These are phyloP conservation scores for Hemiprocne comata DNA, from an alignment of 2,113 vertebrate genomes.

Conservation along the genomic window DNA sequence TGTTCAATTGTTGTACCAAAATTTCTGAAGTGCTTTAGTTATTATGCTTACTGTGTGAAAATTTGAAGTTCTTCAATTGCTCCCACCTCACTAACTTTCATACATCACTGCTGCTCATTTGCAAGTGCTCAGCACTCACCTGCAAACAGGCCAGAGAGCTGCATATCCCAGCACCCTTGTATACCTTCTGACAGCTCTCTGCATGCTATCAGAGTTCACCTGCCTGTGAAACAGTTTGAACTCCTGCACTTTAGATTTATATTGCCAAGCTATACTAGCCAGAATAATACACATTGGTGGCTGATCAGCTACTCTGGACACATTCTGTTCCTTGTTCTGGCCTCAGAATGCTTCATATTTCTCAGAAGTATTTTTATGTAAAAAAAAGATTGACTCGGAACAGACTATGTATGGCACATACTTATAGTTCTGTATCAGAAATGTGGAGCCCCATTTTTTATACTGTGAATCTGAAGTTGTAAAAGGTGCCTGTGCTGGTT, in stretches of 20 bases:
- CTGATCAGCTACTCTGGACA: background rate
- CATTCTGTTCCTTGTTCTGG: background rate
- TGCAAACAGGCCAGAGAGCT: background rate
- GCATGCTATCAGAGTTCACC: background rate
- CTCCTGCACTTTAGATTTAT: background rate
- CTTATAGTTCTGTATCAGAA: background rate
- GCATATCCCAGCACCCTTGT: background rate
- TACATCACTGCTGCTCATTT: background rate
- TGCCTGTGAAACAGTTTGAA: background rate
- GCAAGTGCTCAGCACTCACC: background rate
- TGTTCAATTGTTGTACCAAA: background rate
- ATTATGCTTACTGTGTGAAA: background rate
- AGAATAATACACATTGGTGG: background rate
- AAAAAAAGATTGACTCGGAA: background rate
- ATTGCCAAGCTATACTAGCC: background rate
- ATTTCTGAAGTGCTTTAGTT: background rate
- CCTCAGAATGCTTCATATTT: background rate
- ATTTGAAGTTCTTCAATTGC: background rate
- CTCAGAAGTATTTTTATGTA: background rate
- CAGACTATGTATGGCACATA: background rate
- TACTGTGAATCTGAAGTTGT: background rate
- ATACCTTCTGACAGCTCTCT: background rate
- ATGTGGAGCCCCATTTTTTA: background rate
- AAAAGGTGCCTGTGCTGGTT: too few relatives aligned
- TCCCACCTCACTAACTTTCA: background rate